These are phyloP conservation scores for Caenorhabditis angaria DNA, from an alignment of 2,888 invertebrate genomes.

Conservation along the genomic window DNA sequence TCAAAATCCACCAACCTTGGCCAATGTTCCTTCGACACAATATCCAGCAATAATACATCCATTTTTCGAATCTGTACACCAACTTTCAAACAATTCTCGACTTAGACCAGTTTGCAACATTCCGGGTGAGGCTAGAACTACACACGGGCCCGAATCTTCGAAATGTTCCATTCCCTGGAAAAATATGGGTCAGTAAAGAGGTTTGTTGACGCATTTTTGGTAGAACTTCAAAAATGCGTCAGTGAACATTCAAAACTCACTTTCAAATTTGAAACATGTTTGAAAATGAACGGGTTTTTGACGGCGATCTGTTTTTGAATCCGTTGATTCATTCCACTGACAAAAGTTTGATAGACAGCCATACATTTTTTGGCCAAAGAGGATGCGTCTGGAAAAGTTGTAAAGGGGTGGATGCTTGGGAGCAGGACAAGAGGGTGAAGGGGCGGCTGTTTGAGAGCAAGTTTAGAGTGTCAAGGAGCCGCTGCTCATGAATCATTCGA, in stretches of 20 bases:
- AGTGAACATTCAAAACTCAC: slow-evolving; percentile 34
- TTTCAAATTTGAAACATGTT: slow-evolving; percentile 82
- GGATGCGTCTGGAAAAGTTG: slow-evolving; percentile 81
- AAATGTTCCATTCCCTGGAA: slow-evolving; percentile 94
- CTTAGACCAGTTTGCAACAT: slow-evolving; percentile 99
- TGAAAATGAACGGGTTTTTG: slow-evolving; percentile 97
- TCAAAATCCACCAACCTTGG: slow-evolving; percentile 68
- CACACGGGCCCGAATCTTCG: slow-evolving; percentile 98
- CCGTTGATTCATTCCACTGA: slow-evolving; percentile 98
- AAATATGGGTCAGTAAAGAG: slow-evolving; percentile 22
- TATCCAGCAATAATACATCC: slow-evolving; percentile 96
- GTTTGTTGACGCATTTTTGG: too few species aligned
- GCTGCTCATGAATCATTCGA: too few species aligned
- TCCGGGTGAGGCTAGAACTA: slow-evolving; percentile 98
- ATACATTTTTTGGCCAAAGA: slow-evolving; percentile 99
- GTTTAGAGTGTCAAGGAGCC: too few species aligned
- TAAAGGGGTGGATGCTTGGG: too few species aligned
- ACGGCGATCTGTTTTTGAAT: slow-evolving; percentile 94
- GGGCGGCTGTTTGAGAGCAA: too few species aligned
- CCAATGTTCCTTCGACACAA: slow-evolving; percentile 77
- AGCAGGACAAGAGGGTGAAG: too few species aligned
- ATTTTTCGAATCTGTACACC: slow-evolving; percentile 98
- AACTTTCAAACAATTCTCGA: slow-evolving; percentile 94
- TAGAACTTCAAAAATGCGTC: too few species aligned
- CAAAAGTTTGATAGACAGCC: slow-evolving; percentile 99